Percentiles rank a stretch among this genome's conserved stretches.
phyloP scores from a whole-genome alignment of 2,888 invertebrate genomes.

The Exocentrus adspersus region DNA sequence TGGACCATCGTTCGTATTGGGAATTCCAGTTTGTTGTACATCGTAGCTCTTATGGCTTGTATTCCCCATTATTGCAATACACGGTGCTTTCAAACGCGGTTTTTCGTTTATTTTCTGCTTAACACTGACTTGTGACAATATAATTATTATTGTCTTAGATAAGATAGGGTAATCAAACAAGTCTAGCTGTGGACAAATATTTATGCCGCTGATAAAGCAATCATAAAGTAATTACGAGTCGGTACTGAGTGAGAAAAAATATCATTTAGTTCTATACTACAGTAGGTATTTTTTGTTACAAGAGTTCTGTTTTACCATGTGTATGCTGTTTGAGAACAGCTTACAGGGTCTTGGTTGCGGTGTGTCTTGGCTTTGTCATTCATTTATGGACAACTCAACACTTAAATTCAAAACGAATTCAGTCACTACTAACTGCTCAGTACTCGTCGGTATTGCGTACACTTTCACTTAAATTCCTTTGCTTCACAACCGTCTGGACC shows the following conservation, averaged over 20 bases:
- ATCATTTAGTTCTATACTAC: not conserved
- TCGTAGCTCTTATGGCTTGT: constrained; percentile 21
- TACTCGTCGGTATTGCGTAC: too few relatives aligned
- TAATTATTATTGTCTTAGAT: constrained; percentile 25
- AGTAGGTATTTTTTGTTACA: too few relatives aligned
- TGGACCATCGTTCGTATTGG: not conserved
- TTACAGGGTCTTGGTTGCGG: too few relatives aligned
- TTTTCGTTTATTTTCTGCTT: constrained; percentile 3
- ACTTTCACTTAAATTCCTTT: constrained; percentile 34
- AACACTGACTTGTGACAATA: constrained; percentile 19
- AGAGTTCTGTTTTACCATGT: too few relatives aligned
- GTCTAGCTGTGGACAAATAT: constrained; percentile 26
- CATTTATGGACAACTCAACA: too few relatives aligned
- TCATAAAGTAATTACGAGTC: not conserved
- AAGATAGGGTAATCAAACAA: constrained; percentile 37
- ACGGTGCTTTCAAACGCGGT: not conserved
- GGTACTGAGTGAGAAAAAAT: not conserved
- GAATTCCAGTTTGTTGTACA: not conserved
- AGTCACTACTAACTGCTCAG: too few relatives aligned
- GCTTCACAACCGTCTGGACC: constrained; percentile 38
- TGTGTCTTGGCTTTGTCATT: too few relatives aligned
- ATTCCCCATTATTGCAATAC: constrained; percentile 12
- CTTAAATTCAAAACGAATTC: too few relatives aligned
- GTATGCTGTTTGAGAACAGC: too few relatives aligned
- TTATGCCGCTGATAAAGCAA: constrained; percentile 1